A percentile compares a stretch with the other conserved stretches of the same genome.
These are phyloP conservation scores for Onychorhynchus coronatus DNA, from an alignment of 2,113 vertebrate species.

Conservation along the genomic window DNA sequence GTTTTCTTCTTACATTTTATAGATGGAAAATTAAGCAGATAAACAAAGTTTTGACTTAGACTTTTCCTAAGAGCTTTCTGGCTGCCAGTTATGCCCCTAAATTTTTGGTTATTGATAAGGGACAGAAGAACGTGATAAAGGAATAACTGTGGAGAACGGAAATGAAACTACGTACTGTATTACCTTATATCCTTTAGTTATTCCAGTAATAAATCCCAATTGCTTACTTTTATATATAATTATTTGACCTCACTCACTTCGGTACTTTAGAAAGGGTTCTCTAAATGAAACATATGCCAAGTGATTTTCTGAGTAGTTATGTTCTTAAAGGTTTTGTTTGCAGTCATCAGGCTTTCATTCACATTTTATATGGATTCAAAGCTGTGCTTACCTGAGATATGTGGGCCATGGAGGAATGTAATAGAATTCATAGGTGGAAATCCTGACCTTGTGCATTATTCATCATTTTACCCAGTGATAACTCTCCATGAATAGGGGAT, in stretches of 20 bases:
- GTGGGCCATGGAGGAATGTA: not conserved
- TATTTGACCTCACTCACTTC: not conserved
- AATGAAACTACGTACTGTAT: not conserved
- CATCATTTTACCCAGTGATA: not conserved
- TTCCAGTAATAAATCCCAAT: not conserved
- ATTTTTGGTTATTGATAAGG: not conserved
- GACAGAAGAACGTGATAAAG: not conserved
- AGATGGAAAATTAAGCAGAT: not conserved
- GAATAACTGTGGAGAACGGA: not conserved
- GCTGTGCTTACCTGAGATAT: not conserved
- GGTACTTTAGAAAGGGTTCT: not conserved
- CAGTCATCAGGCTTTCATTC: not conserved
- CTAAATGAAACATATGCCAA: not conserved
- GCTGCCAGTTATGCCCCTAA: not conserved
- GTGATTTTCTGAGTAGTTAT: not conserved
- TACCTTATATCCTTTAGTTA: not conserved
- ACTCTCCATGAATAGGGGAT: not conserved
- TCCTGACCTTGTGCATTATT: not conserved
- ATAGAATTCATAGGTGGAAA: not conserved
- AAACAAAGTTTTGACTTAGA: not conserved
- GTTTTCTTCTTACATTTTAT: not conserved
- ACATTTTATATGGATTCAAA: not conserved
- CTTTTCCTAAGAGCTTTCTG: not conserved
- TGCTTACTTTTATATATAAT: not conserved
- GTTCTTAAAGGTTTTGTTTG: not conserved